Conservation (phyloP, 2,113 vertebrate genomes). For the Phainopepla nitens region DNA sequence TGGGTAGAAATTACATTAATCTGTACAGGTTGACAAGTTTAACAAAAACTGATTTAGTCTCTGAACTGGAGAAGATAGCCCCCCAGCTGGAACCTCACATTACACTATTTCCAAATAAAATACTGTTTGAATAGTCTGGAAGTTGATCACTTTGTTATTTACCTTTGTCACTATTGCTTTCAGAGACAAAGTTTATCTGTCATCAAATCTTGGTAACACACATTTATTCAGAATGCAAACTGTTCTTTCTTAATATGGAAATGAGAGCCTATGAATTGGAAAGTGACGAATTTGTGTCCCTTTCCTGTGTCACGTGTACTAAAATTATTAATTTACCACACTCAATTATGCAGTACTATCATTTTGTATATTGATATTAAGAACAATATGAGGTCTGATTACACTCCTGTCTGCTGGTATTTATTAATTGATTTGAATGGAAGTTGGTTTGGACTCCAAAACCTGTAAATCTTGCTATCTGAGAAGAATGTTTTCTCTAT, state of each 20-base stretch:
- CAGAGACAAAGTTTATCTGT: neutral
- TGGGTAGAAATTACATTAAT: neutral
- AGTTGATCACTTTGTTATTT: neutral
- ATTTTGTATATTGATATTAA: neutral
- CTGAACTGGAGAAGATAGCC: neutral
- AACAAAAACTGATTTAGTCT: neutral
- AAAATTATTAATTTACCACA: neutral
- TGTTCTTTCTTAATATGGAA: neutral
- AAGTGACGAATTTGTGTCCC: neutral
- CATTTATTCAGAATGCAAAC: neutral
- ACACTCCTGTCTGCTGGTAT: neutral
- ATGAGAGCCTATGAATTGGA: neutral
- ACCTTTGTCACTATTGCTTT: neutral
- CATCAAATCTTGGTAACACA: neutral
- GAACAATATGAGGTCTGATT: neutral
- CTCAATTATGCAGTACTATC: neutral
- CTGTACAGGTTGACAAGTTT: neutral
- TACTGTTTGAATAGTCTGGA: neutral
- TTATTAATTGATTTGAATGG: neutral
- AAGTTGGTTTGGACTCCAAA: neutral
- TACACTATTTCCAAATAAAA: neutral
- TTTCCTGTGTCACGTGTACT: neutral
- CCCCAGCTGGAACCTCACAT: neutral
- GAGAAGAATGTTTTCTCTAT: neutral
- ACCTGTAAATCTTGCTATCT: neutral